These are phyloP conservation scores for Neodiprion fabricii DNA, from an alignment of 1,140 invertebrate genomes.

Conservation along the genomic window DNA sequence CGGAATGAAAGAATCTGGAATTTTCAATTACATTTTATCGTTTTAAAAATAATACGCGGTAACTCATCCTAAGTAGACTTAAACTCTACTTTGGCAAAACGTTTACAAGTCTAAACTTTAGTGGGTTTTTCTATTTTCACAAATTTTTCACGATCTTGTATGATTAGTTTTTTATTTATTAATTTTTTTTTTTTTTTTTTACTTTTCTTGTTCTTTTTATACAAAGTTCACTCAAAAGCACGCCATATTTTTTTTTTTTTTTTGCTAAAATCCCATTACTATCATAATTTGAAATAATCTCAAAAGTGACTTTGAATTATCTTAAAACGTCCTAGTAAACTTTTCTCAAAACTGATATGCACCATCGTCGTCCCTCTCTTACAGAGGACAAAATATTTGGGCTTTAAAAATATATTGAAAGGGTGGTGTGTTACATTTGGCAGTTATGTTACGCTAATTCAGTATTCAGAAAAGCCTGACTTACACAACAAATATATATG, in stretches of 20 bases:
- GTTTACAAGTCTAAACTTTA: conserved; percentile 43
- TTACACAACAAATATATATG: not conserved
- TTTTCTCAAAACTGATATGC: conserved; percentile 26
- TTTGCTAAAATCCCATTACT: conserved; percentile 29
- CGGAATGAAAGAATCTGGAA: conserved; percentile 35
- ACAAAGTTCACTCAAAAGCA: conserved; percentile 21
- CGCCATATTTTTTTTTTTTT: conserved; percentile 25
- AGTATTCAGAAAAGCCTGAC: not conserved
- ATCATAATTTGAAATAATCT: conserved; percentile 35
- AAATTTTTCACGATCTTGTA: not conserved
- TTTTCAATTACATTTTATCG: conserved; percentile 49
- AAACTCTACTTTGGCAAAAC: conserved; percentile 44
- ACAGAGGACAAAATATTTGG: not conserved
- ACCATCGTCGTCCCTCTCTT: not conserved
- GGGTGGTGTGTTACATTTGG: not conserved
- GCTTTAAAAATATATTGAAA: not conserved
- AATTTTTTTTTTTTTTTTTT: conserved; percentile 26
- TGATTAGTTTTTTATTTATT: not conserved
- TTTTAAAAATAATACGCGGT: conserved; percentile 40
- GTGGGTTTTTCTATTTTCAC: not conserved
- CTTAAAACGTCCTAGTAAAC: conserved; percentile 26
- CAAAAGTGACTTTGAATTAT: conserved; percentile 36
- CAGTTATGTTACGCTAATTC: not conserved
- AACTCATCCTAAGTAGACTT: conserved; percentile 44
- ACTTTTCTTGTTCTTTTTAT: conserved; percentile 22